phyloP scores from a whole-genome alignment of 2,113 vertebrate genomes.

The Pteropus alecto region DNA sequence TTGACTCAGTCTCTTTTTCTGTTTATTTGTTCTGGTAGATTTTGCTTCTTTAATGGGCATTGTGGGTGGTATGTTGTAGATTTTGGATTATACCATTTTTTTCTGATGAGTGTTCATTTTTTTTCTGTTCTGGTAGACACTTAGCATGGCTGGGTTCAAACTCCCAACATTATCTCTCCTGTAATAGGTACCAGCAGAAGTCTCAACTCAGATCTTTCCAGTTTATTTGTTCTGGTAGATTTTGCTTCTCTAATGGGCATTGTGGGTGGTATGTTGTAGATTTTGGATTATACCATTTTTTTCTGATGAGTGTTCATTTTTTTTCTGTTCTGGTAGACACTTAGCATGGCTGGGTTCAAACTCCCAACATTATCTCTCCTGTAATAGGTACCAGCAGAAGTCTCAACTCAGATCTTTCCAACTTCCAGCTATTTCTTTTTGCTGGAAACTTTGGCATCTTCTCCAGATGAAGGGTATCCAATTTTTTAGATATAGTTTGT shows the following conservation, averaged over 20 bases:
- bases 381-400: background rate
- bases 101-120: background rate
- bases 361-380: background rate
- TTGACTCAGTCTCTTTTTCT: background rate
- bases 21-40: background rate
- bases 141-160: background rate
- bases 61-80: background rate
- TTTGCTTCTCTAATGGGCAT: background rate
- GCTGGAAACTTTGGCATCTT: background rate
- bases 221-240: background rate
- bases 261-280: background rate
- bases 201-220: background rate
- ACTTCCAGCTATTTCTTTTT: slow-evolving; percentile 13
- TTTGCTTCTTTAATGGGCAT: background rate
- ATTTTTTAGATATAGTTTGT: background rate
- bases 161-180: background rate
- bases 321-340: background rate
- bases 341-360: background rate
- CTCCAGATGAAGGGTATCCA: background rate
- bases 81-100: background rate
- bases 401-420: background rate
- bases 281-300: background rate
- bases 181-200: background rate
- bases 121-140: background rate
- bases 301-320: background rate